Evolutionary conservation across 1,140 invertebrate species (phyloP), one percentile per base, ranked within the genome.

Genomic region (Notospermus geniculatus): DNA sequence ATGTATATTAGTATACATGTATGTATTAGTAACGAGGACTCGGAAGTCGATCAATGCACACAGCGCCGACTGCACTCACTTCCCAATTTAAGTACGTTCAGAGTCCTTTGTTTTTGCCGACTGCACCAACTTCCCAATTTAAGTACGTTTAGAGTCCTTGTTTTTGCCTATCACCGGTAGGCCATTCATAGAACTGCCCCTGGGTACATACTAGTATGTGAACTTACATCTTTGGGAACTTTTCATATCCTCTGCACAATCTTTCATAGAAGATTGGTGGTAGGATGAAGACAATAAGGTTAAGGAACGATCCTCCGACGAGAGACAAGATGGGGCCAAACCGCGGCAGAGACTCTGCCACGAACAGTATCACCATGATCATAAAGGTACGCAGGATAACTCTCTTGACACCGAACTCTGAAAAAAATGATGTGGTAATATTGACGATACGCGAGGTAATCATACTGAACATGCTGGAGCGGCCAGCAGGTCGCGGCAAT

Each of bases 251-350:
- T 13, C 46, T 60, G 32, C 72, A 74, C 0, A 91, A 79, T 57
- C 78, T 85, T 67, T 89, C 79, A 73, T 95, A 95, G 65, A 95
- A 88, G 22, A 95, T 64, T 0, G 91, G 89, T 0, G 93, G 93
- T 25, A 94, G 84, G 19, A 96, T 85, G 63, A 93, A 93, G 1
- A 87, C 87, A 61, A 93, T 87, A 4, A 95, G 76, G 0, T 90
- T 91, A 0, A 91, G 89, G 0, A 90, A 92, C 0, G 94, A 85
- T 0, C 89, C 89, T 17, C 92, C 92, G 2, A 95, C 87, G 2
- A 96, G 80, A 28, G 92, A 87, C 87, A 96, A 90, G 1, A 96
- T 88, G 17, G 92, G 83, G 64, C 93, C 92, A 74, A 95, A 95
- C 65, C 88, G 84, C 0, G 93, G 92, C 0, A 96, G 86, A 2